Evolutionary conservation across 1,140 invertebrate species (phyloP).

Genomic region (Heterodera schachtii): DNA sequence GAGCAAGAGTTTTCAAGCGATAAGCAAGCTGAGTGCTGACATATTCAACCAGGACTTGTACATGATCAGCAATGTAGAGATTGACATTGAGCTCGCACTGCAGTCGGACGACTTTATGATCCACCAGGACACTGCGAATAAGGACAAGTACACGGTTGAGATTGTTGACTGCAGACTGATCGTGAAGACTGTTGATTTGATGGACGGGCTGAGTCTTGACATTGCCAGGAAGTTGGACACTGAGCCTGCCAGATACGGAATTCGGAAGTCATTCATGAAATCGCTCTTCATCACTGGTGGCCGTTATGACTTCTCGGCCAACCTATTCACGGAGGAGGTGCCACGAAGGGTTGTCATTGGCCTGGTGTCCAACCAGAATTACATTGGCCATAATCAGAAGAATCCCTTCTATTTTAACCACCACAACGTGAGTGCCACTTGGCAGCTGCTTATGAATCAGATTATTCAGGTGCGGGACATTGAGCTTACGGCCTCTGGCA

Average conservation of each 20-base stretch:
- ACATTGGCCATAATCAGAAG: too few species aligned
- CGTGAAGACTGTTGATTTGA: constrained; percentile 24
- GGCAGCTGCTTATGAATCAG: not conserved
- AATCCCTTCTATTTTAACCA: not conserved
- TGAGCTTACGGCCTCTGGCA: too few species aligned
- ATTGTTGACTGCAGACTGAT: not conserved
- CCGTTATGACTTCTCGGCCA: not conserved
- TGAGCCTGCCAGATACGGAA: too few species aligned
- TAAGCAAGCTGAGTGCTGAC: constrained; percentile 4
- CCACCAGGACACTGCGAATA: not conserved
- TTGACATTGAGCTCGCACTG: constrained; percentile 12
- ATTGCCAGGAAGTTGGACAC: too few species aligned
- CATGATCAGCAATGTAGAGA: constrained; percentile 1
- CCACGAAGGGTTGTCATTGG: constrained; percentile 13
- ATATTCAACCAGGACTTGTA: constrained; percentile 22
- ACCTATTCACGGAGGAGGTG: constrained; percentile 32
- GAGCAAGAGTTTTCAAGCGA: not conserved
- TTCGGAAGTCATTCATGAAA: too few species aligned
- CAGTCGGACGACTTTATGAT: constrained; percentile 1
- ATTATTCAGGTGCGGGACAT: not conserved
- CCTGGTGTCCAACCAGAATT: too few species aligned
- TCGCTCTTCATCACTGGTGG: too few species aligned
- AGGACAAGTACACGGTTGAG: not conserved
- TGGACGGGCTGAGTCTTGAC: constrained; percentile 31
- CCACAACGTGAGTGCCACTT: constrained; percentile 2